Evolutionary conservation across 2,113 vertebrate species (phyloP).

Genomic region (Ifrita kowaldi): DNA sequence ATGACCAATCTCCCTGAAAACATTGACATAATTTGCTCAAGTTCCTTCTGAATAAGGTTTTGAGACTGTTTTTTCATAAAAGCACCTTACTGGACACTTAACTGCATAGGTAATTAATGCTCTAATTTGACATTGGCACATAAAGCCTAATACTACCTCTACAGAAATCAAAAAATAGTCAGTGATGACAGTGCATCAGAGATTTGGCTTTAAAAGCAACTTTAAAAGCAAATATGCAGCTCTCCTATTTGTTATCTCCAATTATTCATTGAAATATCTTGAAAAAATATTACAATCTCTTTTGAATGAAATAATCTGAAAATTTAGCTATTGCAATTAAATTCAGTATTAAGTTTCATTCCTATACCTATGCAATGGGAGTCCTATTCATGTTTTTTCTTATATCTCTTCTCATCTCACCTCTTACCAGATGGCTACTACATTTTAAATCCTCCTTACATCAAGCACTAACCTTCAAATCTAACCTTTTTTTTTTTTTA

Average conservation of each 20-base stretch:
- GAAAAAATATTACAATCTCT: not conserved
- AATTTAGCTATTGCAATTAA: not conserved
- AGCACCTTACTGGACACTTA: not conserved
- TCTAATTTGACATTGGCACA: not conserved
- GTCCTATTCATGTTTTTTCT: not conserved
- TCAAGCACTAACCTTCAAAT: not conserved
- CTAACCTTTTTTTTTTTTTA: not conserved
- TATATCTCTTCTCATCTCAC: not conserved
- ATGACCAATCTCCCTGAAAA: not conserved
- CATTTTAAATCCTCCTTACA: not conserved
- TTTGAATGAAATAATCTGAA: not conserved
- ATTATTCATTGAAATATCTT: not conserved
- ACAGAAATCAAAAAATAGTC: not conserved
- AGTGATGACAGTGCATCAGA: not conserved
- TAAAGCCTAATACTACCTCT: not conserved
- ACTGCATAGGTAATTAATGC: not conserved
- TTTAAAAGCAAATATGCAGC: not conserved
- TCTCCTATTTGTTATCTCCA: not conserved
- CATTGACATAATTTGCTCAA: not conserved
- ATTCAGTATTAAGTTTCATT: not conserved
- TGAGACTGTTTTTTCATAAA: not conserved
- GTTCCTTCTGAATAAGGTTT: not conserved
- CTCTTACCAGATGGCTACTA: not conserved
- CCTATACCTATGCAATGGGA: not conserved
- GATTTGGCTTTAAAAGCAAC: not conserved